Evolutionary conservation across 2,113 vertebrate genomes (phyloP).

Genomic region (Pogonocichla stellata): DNA sequence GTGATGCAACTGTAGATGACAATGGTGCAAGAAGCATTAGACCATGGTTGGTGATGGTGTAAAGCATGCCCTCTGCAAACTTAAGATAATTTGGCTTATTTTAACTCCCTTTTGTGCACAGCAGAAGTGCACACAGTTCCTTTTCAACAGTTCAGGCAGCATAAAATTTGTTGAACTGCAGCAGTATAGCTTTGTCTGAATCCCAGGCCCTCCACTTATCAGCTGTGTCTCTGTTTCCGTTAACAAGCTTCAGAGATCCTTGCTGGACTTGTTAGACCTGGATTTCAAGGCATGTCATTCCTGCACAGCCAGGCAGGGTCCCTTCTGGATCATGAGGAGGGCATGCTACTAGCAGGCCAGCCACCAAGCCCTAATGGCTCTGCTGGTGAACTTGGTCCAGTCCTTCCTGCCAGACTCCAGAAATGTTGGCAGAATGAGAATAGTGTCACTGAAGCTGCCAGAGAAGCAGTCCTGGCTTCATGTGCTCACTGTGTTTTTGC

Average conservation of each 20-base stretch:
- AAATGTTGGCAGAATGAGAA: background rate
- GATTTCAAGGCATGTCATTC: background rate
- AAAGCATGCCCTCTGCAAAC: background rate
- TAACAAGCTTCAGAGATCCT: background rate
- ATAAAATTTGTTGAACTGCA: background rate
- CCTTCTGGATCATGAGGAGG: background rate
- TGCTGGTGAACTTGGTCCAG: background rate
- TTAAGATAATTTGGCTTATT: background rate
- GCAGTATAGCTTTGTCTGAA: background rate
- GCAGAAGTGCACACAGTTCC: rapidly evolving
- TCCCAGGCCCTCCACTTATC: background rate
- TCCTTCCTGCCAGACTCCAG: background rate
- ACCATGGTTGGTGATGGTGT: background rate
- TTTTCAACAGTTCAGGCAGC: background rate
- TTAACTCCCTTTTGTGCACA: background rate
- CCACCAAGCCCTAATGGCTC: background rate
- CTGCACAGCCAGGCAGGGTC: background rate
- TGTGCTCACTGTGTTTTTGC: background rate
- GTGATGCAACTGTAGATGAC: background rate
- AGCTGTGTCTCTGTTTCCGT: background rate
- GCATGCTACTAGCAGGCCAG: background rate
- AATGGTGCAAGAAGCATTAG: background rate
- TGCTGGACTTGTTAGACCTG: background rate
- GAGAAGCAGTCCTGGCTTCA: background rate
- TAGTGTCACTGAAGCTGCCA: background rate